A percentile compares a stretch with the other conserved stretches of the same genome.
Conservation (phyloP, 2,797 vertebrate genomes). For the Schizopygopsis malacanthus region DNA sequence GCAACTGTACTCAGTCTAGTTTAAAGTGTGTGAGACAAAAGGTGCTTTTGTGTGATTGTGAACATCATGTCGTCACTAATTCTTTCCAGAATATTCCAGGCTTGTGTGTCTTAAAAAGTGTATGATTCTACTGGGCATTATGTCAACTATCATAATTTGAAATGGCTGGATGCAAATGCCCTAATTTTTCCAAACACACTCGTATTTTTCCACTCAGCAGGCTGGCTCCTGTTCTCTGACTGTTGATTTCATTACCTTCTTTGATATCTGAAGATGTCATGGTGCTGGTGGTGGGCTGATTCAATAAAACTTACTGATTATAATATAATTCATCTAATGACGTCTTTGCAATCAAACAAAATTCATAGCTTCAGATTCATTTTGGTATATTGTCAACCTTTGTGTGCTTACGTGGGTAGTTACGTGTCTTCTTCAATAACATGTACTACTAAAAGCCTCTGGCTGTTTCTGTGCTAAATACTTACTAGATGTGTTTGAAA, state of each 20-base stretch:
- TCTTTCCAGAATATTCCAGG: slow-evolving; percentile 10
- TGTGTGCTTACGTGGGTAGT: background rate
- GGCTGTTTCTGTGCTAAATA: background rate
- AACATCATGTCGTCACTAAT: slow-evolving; percentile 15
- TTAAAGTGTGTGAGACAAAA: background rate
- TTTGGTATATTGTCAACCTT: background rate
- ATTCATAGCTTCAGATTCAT: background rate
- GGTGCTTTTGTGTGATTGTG: slow-evolving; percentile 12
- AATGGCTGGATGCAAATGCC: background rate
- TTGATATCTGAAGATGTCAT: slow-evolving; percentile 30
- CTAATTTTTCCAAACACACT: slow-evolving; percentile 2
- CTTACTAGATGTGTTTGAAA: background rate
- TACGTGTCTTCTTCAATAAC: background rate
- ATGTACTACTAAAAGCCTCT: background rate
- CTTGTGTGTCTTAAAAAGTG: background rate
- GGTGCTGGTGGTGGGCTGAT: slow-evolving; percentile 46
- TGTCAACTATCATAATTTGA: slow-evolving; percentile 12
- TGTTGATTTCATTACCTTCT: slow-evolving; percentile 28
- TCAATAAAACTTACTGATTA: slow-evolving; percentile 38
- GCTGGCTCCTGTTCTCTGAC: slow-evolving; percentile 42
- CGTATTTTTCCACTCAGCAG: slow-evolving; percentile 29
- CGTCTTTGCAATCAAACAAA: background rate
- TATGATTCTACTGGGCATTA: slow-evolving; percentile 19
- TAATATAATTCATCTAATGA: background rate
- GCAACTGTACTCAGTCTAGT: background rate